Conservation (phyloP, 2,113 vertebrate species). For the Mesocricetus auratus region DNA sequence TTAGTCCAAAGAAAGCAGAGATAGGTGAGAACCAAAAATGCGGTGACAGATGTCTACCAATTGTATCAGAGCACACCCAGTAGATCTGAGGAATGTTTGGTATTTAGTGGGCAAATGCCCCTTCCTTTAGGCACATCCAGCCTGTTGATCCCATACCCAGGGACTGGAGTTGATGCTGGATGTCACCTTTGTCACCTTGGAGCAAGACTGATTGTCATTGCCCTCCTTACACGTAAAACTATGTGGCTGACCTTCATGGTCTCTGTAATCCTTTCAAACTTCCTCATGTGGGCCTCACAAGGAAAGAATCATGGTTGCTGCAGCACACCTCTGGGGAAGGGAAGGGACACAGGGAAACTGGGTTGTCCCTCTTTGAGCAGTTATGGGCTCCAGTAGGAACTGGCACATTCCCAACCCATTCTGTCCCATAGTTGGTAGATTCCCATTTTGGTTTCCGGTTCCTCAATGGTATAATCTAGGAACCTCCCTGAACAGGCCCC, state of each 20-base stretch:
- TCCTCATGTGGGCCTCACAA: not conserved
- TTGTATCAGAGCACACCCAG: not conserved
- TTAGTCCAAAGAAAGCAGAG: not conserved
- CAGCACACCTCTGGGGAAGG: rapidly evolving
- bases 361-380: not conserved
- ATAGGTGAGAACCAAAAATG: not conserved
- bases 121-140: not conserved
- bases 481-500: slow-evolving; percentile 39
- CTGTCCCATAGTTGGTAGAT: slow-evolving; percentile 11
- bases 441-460: slow-evolving; percentile 66
- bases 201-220: not conserved
- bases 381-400: not conserved
- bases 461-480: slow-evolving; percentile 32
- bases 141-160: not conserved
- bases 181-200: not conserved
- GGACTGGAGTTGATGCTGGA: rapidly evolving
- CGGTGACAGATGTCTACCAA: rapidly evolving
- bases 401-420: not conserved
- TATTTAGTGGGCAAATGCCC: not conserved
- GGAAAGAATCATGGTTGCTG: not conserved
- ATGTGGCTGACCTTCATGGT: not conserved
- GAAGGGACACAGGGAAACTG: rapidly evolving
- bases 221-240: not conserved
- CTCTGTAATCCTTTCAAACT: slow-evolving; percentile 8
- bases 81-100: not conserved